A percentile compares a stretch with the other conserved stretches of the same genome.
Conservation (phyloP, 2,113 vertebrate genomes). For the Callospermophilus lateralis region DNA sequence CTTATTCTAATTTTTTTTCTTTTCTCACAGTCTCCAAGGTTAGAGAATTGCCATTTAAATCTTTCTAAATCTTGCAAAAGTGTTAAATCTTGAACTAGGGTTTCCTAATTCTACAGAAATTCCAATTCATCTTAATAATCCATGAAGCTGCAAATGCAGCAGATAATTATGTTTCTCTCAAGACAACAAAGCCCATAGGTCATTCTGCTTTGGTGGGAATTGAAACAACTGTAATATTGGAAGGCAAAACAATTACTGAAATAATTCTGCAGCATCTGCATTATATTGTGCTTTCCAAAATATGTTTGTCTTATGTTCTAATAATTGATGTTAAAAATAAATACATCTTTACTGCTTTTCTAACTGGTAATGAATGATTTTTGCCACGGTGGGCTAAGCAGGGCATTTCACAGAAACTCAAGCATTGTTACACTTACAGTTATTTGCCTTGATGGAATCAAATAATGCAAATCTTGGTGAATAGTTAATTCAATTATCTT, state of each 20-base stretch:
- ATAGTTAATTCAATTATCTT: slow-evolving; percentile 44
- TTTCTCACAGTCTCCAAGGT: neutral
- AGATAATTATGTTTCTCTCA: slow-evolving; percentile 68
- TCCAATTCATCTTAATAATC: slow-evolving; percentile 61
- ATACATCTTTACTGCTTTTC: neutral
- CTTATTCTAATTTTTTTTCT: neutral
- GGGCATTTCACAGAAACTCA: neutral
- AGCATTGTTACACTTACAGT: neutral
- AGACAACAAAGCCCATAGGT: slow-evolving; percentile 57
- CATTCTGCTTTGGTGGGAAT: slow-evolving; percentile 62
- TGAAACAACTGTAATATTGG: neutral
- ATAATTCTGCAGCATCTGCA: slow-evolving; percentile 17
- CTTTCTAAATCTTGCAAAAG: slow-evolving; percentile 47
- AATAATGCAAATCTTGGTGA: neutral
- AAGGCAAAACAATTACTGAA: slow-evolving; percentile 66
- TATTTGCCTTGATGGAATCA: neutral
- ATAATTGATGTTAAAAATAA: slow-evolving; percentile 66
- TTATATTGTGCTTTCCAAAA: slow-evolving; percentile 42
- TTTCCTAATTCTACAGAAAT: slow-evolving; percentile 29
- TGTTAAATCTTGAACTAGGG: slow-evolving; percentile 23
- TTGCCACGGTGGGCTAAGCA: neutral
- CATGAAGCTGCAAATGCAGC: slow-evolving; percentile 25
- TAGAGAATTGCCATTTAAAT: slow-evolving; percentile 18
- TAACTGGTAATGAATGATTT: neutral
- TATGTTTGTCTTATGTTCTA: slow-evolving; percentile 36